A percentile compares a stretch with the other conserved stretches of the same genome.
phyloP scores from a whole-genome alignment of 2,797 vertebrate genomes.

The Danio kyathit region DNA sequence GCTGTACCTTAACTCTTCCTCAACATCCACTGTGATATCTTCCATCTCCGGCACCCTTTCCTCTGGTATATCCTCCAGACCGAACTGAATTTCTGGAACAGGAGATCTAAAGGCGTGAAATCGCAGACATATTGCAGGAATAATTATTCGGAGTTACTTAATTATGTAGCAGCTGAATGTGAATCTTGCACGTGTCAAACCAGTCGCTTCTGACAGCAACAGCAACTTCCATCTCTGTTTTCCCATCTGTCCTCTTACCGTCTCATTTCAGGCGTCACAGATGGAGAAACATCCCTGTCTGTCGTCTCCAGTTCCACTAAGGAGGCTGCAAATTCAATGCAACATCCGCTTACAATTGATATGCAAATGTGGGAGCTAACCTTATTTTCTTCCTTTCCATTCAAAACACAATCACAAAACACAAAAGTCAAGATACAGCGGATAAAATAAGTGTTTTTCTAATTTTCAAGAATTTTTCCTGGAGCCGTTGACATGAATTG shows the following conservation, averaged over 20 bases:
- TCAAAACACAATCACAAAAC: neutral
- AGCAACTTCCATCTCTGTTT: conserved; percentile 4
- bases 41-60: conserved; percentile 33
- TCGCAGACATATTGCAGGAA: conserved; percentile 30
- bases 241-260: conserved; percentile 45
- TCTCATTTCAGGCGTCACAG: conserved; percentile 51
- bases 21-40: conserved; percentile 32
- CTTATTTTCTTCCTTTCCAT: neutral
- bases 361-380: neutral
- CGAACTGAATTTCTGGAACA: conserved; percentile 42
- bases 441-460: too few species aligned
- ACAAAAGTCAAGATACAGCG: too few species aligned
- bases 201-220: neutral
- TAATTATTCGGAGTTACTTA: neutral
- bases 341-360: neutral
- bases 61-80: conserved; percentile 74
- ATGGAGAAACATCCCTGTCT: conserved; percentile 53
- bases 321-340: conserved; percentile 32
- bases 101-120: conserved; percentile 61
- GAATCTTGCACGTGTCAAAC: neutral
- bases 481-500: too few species aligned
- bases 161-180: conserved; percentile 27
- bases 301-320: conserved; percentile 57
- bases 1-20: conserved; percentile 23
- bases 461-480: too few species aligned